phyloP scores from a whole-genome alignment of 1,140 invertebrate genomes.

The Gryllus bimaculatus region DNA sequence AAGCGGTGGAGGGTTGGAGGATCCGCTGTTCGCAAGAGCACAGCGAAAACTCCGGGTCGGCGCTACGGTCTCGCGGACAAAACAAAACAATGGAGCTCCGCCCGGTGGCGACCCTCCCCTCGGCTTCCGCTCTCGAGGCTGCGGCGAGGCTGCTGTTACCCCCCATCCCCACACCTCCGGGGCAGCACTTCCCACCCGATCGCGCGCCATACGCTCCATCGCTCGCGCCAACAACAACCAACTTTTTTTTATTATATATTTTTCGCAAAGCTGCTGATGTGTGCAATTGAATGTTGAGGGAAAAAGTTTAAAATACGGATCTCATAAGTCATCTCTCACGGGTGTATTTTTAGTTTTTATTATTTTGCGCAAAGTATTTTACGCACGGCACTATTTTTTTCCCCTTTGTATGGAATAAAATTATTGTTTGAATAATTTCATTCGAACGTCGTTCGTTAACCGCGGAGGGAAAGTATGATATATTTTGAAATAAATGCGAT shows the following conservation, averaged over 20 bases:
- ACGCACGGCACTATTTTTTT: not conserved
- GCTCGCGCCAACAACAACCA: not conserved
- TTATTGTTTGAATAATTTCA: not conserved
- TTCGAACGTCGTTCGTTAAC: not conserved
- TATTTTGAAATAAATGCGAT: not conserved
- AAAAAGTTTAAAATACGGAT: not conserved
- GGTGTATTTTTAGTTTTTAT: too few species aligned
- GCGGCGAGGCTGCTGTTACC: too few species aligned
- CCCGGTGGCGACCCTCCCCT: too few species aligned
- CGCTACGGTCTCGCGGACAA: not conserved
- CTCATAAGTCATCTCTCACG: not conserved
- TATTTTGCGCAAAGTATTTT: not conserved
- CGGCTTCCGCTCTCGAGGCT: not conserved
- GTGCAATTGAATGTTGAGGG: not conserved
- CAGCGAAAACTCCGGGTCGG: too few species aligned
- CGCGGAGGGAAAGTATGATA: not conserved
- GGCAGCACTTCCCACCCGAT: not conserved
- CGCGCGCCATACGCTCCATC: not conserved
- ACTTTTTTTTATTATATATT: not conserved
- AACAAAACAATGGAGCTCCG: conserved; percentile 1
- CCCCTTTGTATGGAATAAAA: not conserved
- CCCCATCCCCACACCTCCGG: too few species aligned
- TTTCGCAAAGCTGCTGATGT: not conserved
- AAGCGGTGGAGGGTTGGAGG: not conserved
- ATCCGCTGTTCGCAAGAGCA: too few species aligned